A percentile compares a stretch with the other conserved stretches of the same genome.
These are phyloP conservation scores for Cettia cetti DNA, from an alignment of 2,113 vertebrate genomes.

Conservation along the genomic window DNA sequence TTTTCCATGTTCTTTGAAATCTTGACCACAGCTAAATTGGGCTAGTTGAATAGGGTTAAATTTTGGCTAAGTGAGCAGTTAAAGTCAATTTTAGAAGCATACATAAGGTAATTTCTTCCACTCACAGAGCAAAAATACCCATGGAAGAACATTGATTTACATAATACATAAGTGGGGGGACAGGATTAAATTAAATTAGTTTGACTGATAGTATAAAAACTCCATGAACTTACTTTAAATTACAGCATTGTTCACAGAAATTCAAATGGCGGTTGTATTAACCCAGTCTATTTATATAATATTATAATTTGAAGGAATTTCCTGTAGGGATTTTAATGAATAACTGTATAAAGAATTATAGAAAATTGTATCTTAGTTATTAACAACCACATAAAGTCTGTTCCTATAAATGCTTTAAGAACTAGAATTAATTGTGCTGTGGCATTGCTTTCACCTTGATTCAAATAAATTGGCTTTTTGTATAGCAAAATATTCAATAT, in stretches of 20 bases:
- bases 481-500: neutral
- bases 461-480: neutral
- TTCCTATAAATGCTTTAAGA: neutral
- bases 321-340: neutral
- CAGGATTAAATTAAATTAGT: neutral
- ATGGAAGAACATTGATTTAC: neutral
- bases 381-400: neutral
- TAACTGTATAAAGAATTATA: neutral
- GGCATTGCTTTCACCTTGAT: neutral
- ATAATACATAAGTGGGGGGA: neutral
- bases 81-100: neutral
- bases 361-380: neutral
- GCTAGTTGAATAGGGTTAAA: neutral
- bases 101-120: neutral
- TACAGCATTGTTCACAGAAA: neutral
- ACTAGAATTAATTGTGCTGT: neutral
- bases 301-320: neutral
- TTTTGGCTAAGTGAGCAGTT: neutral
- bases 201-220: neutral
- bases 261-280: neutral
- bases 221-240: neutral
- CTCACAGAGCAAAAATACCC: neutral
- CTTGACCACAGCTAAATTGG: neutral
- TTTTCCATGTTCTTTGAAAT: rapidly evolving
- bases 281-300: neutral